Percentiles rank a stretch among this genome's conserved stretches.
Conservation (phyloP, 2,113 vertebrate genomes). For the Prinia subflava region DNA sequence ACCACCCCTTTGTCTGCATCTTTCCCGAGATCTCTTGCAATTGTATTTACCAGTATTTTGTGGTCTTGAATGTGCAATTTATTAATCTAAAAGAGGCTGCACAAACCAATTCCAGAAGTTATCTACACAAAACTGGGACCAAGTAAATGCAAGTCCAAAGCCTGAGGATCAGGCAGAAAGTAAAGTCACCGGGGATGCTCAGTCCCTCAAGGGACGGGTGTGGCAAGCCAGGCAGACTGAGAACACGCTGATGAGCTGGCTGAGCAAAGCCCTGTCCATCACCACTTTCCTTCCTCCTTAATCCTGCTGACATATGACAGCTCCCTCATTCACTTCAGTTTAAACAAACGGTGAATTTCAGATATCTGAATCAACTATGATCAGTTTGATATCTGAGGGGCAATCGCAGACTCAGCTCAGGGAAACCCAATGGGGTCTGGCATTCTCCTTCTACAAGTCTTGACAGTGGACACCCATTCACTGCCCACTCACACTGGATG, state of each 20-base stretch:
- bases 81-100: not conserved
- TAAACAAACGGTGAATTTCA: not conserved
- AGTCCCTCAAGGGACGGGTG: not conserved
- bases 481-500: not conserved
- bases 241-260: fast-evolving
- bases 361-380: not conserved
- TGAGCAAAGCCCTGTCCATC: not conserved
- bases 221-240: not conserved
- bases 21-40: not conserved
- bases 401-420: not conserved
- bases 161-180: not conserved
- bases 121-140: not conserved
- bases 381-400: not conserved
- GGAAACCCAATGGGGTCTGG: not conserved
- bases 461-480: not conserved
- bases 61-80: not conserved
- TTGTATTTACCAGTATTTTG: not conserved
- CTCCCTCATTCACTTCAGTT: not conserved
- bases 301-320: not conserved
- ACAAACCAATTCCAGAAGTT: not conserved
- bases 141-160: not conserved
- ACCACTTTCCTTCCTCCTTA: not conserved
- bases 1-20: not conserved
- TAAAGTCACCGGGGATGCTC: not conserved
- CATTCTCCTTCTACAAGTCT: not conserved